Conservation (phyloP, 2,888 invertebrate genomes). For the Sesia bembeciformis region DNA sequence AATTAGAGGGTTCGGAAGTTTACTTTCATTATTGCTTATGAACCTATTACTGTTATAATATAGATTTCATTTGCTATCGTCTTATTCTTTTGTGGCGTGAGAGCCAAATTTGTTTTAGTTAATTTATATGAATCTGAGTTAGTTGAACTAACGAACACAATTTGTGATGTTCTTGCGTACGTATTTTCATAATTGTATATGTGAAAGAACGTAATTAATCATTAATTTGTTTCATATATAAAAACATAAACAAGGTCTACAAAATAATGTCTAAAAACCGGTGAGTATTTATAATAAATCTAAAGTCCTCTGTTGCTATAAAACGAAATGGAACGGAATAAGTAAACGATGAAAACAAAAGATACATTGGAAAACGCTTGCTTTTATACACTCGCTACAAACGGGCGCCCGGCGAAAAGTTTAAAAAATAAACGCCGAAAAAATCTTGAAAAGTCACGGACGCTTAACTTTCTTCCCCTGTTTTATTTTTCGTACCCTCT, state of each 20-base stretch:
- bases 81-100: constrained; percentile 24
- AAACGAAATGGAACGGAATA: constrained; percentile 36
- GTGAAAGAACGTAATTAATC: too few relatives aligned
- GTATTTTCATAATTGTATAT: too few relatives aligned
- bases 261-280: neutral
- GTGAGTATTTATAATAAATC: neutral
- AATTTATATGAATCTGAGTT: too few relatives aligned
- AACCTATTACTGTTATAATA: constrained; percentile 64
- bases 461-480: constrained; percentile 74
- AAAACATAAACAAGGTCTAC: neutral
- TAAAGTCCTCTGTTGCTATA: constrained; percentile 9
- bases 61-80: constrained; percentile 50
- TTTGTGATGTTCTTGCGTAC: too few relatives aligned
- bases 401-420: constrained; percentile 45
- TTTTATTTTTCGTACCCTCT: constrained; percentile 71
- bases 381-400: constrained; percentile 53
- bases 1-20: constrained; percentile 70
- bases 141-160: too few relatives aligned
- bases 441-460: constrained; percentile 75
- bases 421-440: constrained; percentile 70
- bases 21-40: constrained; percentile 64
- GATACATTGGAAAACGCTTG: constrained; percentile 56
- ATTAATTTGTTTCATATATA: neutral
- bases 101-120: neutral
- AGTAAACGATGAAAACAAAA: constrained; percentile 47